phyloP scores from a whole-genome alignment of 2,797 vertebrate species.

The Hippopotamyrus pictus region DNA sequence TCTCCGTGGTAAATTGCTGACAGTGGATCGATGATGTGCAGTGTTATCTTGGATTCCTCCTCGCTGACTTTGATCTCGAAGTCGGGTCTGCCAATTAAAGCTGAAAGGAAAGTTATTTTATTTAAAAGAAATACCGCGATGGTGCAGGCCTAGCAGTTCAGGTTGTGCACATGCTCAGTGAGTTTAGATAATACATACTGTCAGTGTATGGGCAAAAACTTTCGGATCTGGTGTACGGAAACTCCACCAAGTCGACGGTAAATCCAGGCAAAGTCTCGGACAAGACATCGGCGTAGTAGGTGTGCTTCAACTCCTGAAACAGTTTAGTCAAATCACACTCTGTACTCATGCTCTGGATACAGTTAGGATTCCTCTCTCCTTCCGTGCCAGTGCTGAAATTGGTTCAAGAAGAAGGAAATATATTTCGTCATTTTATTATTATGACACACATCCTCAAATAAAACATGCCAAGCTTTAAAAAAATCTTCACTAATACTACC shows the following conservation, averaged over 20 bases:
- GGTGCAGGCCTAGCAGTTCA: background rate
- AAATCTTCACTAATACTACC: background rate
- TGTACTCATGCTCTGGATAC: conserved; percentile 44
- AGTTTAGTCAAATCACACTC: conserved; percentile 75
- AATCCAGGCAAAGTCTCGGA: background rate
- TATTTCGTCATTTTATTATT: background rate
- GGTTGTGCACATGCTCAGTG: too few relatives aligned
- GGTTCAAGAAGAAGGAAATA: conserved; percentile 1
- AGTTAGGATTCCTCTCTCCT: conserved; percentile 49
- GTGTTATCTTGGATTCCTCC: conserved; percentile 43
- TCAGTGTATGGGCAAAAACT: conserved; percentile 73
- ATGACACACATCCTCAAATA: background rate
- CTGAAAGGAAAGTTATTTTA: conserved; percentile 48
- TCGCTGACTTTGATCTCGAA: conserved; percentile 47
- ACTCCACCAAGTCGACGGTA: conserved; percentile 38
- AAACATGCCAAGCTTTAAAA: background rate
- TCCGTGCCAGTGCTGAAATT: conserved; percentile 48
- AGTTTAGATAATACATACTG: conserved; percentile 63
- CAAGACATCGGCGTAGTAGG: conserved; percentile 62
- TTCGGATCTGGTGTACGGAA: conserved; percentile 49
- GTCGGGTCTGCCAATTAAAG: conserved; percentile 67
- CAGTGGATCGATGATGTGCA: conserved; percentile 65
- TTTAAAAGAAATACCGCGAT: background rate
- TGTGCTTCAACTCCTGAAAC: conserved; percentile 42
- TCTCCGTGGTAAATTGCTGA: conserved; percentile 49